Percentiles rank a stretch among this genome's conserved stretches.
Conservation (phyloP, 2,797 vertebrate genomes). For the Pelobates cultripes region DNA sequence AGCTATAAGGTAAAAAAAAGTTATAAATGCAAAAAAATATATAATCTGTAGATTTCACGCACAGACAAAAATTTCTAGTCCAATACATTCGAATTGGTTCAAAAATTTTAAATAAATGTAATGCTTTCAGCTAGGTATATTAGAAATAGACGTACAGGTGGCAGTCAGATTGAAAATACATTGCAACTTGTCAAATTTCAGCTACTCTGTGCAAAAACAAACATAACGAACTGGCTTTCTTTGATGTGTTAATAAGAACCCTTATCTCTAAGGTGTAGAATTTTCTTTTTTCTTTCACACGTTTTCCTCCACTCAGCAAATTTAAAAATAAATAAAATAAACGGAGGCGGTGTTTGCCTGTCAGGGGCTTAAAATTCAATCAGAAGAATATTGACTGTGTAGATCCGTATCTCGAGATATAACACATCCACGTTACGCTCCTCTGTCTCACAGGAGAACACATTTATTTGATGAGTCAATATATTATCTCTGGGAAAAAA, state of each 20-base stretch:
- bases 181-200: background rate
- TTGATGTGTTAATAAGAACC: conserved; percentile 19
- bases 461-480: conserved; percentile 49
- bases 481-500: conserved; percentile 20
- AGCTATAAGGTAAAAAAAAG: too few relatives aligned
- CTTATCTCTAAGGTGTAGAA: background rate
- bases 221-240: background rate
- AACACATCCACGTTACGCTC: conserved; percentile 39
- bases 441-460: conserved; percentile 40
- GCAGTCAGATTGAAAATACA: background rate
- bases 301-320: conserved; percentile 22
- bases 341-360: conserved; percentile 1
- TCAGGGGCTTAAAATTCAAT: conserved; percentile 38
- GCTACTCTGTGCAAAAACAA: conserved; percentile 3
- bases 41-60: too few relatives aligned
- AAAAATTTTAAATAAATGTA: too few relatives aligned
- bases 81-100: too few relatives aligned
- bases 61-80: too few relatives aligned
- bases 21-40: too few relatives aligned
- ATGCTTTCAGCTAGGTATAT: too few relatives aligned
- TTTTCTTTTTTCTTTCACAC: background rate
- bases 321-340: conserved; percentile 17
- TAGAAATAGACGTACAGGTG: too few relatives aligned
- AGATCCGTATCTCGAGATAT: conserved; percentile 24
- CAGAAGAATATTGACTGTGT: conserved; percentile 44